These are phyloP conservation scores for Pristionchus fissidentatus DNA, from an alignment of 2,888 invertebrate genomes.

Conservation along the genomic window DNA sequence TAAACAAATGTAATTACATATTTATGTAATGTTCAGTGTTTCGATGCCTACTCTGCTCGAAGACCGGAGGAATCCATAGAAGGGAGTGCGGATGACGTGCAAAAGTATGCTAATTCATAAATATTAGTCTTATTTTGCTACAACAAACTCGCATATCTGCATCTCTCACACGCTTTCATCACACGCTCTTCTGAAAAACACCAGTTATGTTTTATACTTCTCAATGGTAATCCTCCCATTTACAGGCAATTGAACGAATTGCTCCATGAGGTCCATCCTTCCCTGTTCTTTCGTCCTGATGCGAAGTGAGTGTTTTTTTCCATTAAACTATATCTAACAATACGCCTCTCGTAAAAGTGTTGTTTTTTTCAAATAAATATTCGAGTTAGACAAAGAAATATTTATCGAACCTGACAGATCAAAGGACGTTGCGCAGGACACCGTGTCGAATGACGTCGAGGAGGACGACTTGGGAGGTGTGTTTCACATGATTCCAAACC, in stretches of 20 bases:
- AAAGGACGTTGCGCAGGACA: background rate
- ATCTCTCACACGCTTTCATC: background rate
- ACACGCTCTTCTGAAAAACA: too few relatives aligned
- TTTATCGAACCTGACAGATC: too few relatives aligned
- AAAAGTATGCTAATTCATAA: too few relatives aligned
- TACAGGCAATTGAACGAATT: slow-evolving; percentile 23
- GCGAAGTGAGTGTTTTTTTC: background rate
- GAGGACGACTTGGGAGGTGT: background rate
- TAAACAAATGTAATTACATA: too few relatives aligned
- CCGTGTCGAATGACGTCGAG: background rate
- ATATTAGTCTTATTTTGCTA: too few relatives aligned
- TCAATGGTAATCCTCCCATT: background rate
- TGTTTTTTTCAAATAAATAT: too few relatives aligned
- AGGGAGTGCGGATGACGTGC: too few relatives aligned
- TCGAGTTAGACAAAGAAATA: too few relatives aligned
- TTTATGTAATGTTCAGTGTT: background rate
- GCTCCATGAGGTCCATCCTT: background rate
- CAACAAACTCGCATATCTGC: background rate
- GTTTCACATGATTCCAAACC: too few relatives aligned
- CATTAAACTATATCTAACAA: too few relatives aligned
- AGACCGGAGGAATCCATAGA: background rate
- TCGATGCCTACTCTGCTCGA: slow-evolving; percentile 31
- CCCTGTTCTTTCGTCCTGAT: slow-evolving; percentile 30
- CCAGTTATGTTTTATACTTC: background rate
- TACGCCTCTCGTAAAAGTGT: too few relatives aligned